Conservation (phyloP, 2,888 invertebrate genomes). For the Boloria selene region DNA sequence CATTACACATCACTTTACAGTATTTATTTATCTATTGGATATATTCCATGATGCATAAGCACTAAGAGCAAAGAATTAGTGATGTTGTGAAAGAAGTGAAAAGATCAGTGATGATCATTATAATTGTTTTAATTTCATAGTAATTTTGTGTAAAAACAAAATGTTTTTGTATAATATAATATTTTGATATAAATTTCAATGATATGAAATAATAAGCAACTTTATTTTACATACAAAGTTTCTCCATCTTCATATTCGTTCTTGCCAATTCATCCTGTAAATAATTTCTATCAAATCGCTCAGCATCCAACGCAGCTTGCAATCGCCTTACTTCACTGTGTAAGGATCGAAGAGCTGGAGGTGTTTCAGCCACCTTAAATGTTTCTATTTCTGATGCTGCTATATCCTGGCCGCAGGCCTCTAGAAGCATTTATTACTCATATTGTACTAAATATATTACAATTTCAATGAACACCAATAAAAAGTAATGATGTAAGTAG, state of each 20-base stretch:
- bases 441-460: not conserved
- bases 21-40: too few relatives aligned
- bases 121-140: too few relatives aligned
- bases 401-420: slow-evolving; percentile 64
- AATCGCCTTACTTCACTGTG: slow-evolving; percentile 78
- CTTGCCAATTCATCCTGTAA: slow-evolving; percentile 82
- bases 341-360: slow-evolving; percentile 66
- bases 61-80: too few relatives aligned
- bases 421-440: not conserved
- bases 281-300: slow-evolving; percentile 84
- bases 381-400: slow-evolving; percentile 41
- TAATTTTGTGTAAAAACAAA: too few relatives aligned
- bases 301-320: slow-evolving; percentile 82
- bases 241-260: slow-evolving; percentile 78
- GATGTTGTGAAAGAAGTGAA: too few relatives aligned
- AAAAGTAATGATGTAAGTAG: too few relatives aligned
- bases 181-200: not conserved
- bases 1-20: too few relatives aligned
- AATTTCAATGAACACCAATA: too few relatives aligned
- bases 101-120: too few relatives aligned
- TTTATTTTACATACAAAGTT: slow-evolving; percentile 69
- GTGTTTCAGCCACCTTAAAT: slow-evolving; percentile 59
- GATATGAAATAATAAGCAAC: not conserved
- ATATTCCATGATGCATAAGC: too few relatives aligned
- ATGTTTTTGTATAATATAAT: too few relatives aligned